Evolutionary conservation across 2,888 invertebrate genomes (phyloP), one percentile per base, ranked within the genome.

Genomic region (Dioctria rufipes): DNA sequence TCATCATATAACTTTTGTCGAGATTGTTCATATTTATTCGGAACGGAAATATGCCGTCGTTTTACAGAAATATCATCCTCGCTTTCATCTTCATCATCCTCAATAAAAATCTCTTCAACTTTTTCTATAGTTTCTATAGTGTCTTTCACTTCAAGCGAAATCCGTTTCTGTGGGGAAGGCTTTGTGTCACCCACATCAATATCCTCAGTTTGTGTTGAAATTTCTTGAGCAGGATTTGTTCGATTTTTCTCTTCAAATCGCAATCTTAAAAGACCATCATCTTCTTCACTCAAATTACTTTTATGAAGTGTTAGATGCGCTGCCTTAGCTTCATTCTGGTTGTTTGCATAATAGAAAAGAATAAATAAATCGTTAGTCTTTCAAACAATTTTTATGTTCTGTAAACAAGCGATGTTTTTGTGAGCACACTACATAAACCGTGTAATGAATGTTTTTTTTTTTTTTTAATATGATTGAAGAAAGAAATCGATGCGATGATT

Each of bases 51-150:
- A 51, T 54, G 9, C n/a, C 42, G 3, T 80, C 60, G 1, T 46
- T 40, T 73, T 61, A 60, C 37, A 63, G 13, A 58, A 73, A 60
- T 60, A 13, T 81, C 78, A 25, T 51, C 69, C 25, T 80, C 80
- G 37, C 79, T 79, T 46, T 80, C 78, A 6, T 66, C 79, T 13
- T 46, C 60, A 75, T 80, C 80, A 49, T 82, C 82, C 37, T 82
- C 81, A 63, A 82, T 78, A 60, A 58, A 82, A 6, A 81, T 80
- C 40, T 81, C 75, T 37, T 82, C 82, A 54, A 67, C 61, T 60
- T 73, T 54, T 60, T 80, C 42, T 54, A 58, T 54, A 42, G 9
- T 58, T 77, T 75, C 42, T 54, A 58, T 54, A 42, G 9, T 58
- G 67, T 75, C 71, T 46, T 63, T 80, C 39, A 71, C 46, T 8